Base-by-base conservation (phyloP, 2,797 vertebrate species). In the Brachyalestes nurse region DNA sequence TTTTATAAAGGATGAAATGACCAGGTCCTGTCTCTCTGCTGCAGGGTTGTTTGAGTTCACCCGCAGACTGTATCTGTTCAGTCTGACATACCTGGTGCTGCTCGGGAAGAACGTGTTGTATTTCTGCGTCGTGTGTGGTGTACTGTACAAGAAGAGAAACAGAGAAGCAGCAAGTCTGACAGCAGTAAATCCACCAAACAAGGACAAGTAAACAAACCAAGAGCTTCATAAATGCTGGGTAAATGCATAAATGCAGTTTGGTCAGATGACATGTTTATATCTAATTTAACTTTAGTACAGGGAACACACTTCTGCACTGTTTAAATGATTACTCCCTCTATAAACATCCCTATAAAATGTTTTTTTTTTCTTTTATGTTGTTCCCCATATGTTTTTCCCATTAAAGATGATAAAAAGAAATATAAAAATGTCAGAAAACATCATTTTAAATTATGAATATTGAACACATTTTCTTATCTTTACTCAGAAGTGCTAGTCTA, bases 41-140 rank as follows among this genome's bases (percentile, higher is more conserved):
- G 28, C 80, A 88, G 84, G 23, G 42, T 17, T 45, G 2, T 23
- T 42, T 2, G 79, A 72, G 38, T 5, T 72, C 5, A 53, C 8
- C 0, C 67, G 17, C 21, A 84, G 65, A 1, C 62, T 84, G 45
- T 10, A 70, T 16, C 25, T 88, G 64, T 82, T 84, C 23, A 77
- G 38, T 34, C 42, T 82, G 25, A 70, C 70, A 1, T 90, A 90
- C 64, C 69, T 57, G 16, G 1, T 82, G 12, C 72, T 90, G 82
- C 55, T 88, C 5, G 28, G 79, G 49, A 90, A 90, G 58, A 87
- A 84, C 1, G 42, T 72, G 10, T 8, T 82, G 7, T 90, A 88
- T 64, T 87, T 85, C 65, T 75, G 65, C 0, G 67, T 67, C 0
- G 40, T 87, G 16, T 84, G 42, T 2, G 40, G 85, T 19, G 21